phyloP scores from a whole-genome alignment of 2,888 invertebrate species.

The Eilema griseolum region DNA sequence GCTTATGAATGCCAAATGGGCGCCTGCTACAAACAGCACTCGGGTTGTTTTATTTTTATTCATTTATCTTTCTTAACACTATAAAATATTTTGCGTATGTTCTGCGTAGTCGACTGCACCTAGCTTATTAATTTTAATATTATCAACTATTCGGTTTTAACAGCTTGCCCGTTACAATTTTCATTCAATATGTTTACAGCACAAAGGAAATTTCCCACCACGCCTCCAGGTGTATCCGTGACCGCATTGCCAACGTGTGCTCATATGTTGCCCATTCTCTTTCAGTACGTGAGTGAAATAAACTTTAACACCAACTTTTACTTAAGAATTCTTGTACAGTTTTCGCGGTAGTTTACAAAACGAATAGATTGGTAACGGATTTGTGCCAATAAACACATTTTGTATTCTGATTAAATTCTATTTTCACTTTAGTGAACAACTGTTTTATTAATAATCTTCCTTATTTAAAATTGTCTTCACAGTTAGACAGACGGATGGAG shows the following conservation, averaged over 20 bases:
- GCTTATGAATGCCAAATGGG: too few relatives aligned
- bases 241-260: slow-evolving; percentile 76
- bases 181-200: slow-evolving; percentile 50
- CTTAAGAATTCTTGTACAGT: slow-evolving; percentile 59
- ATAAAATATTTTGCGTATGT: neutral
- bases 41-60: too few relatives aligned
- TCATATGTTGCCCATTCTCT: slow-evolving; percentile 79
- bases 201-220: slow-evolving; percentile 71
- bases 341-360: slow-evolving; percentile 56
- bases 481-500: too few relatives aligned
- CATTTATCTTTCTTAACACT: too few relatives aligned
- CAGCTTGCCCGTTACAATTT: slow-evolving; percentile 8
- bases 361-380: slow-evolving; percentile 61
- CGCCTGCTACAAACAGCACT: too few relatives aligned
- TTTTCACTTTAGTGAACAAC: neutral
- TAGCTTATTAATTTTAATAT: neutral
- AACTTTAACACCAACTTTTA: slow-evolving; percentile 65
- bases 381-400: slow-evolving; percentile 48
- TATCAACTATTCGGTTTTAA: neutral
- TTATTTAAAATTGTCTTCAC: too few relatives aligned
- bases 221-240: slow-evolving; percentile 73
- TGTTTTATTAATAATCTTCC: neutral
- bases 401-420: slow-evolving; percentile 19
- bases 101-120: too few relatives aligned
- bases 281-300: slow-evolving; percentile 72